Percentiles rank a stretch among this genome's conserved stretches.
phyloP scores from a whole-genome alignment of 2,113 vertebrate species.

The Thermophis baileyi region DNA sequence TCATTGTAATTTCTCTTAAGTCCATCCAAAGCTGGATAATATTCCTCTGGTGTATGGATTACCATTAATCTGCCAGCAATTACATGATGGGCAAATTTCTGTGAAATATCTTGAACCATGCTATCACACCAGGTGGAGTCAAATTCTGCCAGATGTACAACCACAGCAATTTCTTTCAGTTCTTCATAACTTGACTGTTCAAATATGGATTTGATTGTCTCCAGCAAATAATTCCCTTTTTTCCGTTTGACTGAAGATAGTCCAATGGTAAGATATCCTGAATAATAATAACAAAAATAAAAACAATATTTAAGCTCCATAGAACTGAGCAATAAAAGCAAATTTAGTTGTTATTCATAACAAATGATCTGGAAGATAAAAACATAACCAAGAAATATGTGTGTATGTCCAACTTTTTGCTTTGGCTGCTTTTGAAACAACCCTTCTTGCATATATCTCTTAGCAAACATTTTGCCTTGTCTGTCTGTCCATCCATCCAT shows the following conservation, averaged over 20 bases:
- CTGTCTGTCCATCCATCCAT: background rate
- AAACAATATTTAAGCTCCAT: background rate
- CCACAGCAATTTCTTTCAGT: constrained; percentile 91
- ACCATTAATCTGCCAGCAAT: constrained; percentile 92
- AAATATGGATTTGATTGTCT: constrained; percentile 95
- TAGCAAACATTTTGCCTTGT: background rate
- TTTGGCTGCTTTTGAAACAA: background rate
- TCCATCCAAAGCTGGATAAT: constrained; percentile 89
- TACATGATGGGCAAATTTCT: constrained; percentile 96
- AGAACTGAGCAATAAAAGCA: background rate
- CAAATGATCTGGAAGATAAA: constrained; percentile 16
- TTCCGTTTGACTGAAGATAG: constrained; percentile 93
- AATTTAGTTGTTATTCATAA: background rate
- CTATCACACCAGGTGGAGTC: constrained; percentile 89
- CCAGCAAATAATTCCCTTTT: constrained; percentile 92
- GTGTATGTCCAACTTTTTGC: background rate
- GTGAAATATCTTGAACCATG: constrained; percentile 89
- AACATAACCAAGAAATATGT: background rate
- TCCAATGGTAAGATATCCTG: constrained; percentile 94
- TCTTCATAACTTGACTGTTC: constrained; percentile 98
- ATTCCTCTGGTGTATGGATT: constrained; percentile 92
- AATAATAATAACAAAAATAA: constrained; percentile 6
- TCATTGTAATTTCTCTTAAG: constrained; percentile 98
- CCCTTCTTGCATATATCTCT: background rate
- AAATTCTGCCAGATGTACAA: constrained; percentile 93